Base-by-base conservation (phyloP, 2,113 vertebrate genomes). In the Petaurus breviceps region DNA sequence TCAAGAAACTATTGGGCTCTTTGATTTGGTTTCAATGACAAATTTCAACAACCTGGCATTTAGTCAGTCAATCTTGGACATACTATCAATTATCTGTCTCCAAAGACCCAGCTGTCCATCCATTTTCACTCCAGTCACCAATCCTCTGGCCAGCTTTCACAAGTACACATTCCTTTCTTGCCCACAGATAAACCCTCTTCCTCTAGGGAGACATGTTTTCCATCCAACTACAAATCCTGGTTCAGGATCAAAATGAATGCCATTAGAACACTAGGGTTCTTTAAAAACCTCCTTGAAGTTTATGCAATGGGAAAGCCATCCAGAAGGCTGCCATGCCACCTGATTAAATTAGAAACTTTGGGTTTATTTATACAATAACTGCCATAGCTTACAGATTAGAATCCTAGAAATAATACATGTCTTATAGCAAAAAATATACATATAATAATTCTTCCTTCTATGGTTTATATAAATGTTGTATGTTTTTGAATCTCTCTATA, bases 371-470 rank as follows among this genome's bases (percentile, higher is more conserved):
- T 99, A 99, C 99, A 99, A 98, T 96, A 97, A 96, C 98, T 97
- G 92, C 98, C 97, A 96, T 98, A 98, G 98, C 98, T 99, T 99
- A 99, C 98, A 99, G 98, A 98, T 98, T 97, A 98, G 94, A 90
- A 94, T 97, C 96, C 98, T 98, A 98, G 98, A 98, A 99, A 99
- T 95, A 98, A 99, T 98, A 98, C 98, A 98, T 98, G 98, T 98
- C 94, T 98, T 97, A 99, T 99, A 99, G 98, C 98, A 99, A 99
- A 99, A 99, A 98, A 99, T 99, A 99, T 99, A 99, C 99, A 99
- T 98, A 99, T 98, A 98, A 98, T 98, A 98, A 98, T 98, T 98
- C 96, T 96, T 97, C 98, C 98, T 98, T 98, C 98, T 98, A 96
- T 98, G 96, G 95, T 97, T 98, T 97, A 98, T 98, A 98, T 98